Conservation (phyloP, 2,797 vertebrate genomes). For the Sternotherus odoratus region DNA sequence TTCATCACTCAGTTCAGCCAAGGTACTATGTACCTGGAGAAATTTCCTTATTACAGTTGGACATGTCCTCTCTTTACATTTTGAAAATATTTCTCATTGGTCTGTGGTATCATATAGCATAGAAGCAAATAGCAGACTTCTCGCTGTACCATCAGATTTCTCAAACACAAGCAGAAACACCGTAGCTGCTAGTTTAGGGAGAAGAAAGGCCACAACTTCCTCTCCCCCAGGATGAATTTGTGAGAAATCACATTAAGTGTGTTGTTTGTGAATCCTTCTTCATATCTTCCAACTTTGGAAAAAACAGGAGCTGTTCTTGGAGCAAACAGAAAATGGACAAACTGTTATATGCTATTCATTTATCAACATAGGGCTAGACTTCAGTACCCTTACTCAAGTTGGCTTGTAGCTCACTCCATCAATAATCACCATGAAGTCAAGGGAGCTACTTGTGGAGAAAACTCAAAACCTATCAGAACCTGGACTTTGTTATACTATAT, state of each 20-base stretch:
- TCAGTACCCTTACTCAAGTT: background rate
- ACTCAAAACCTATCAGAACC: no score
- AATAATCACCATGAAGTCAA: background rate
- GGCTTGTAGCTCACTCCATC: background rate
- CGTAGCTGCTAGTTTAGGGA: background rate
- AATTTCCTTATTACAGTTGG: no score
- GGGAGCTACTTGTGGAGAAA: background rate
- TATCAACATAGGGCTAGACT: background rate
- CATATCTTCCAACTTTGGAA: background rate
- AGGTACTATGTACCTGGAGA: no score
- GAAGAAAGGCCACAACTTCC: background rate
- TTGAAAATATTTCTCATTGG: no score
- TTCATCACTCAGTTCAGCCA: no score
- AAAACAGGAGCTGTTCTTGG: background rate
- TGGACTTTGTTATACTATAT: fast-evolving
- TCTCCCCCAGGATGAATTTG: background rate
- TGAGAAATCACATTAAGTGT: background rate
- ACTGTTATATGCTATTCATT: background rate
- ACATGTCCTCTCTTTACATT: no score
- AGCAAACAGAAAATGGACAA: fast-evolving
- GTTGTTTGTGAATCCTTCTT: background rate
- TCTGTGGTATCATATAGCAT: background rate
- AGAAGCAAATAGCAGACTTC: background rate
- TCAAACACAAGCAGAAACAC: background rate
- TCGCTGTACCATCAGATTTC: background rate